phyloP scores from a whole-genome alignment of 1,140 invertebrate genomes.

The Leptinotarsa defecta region DNA sequence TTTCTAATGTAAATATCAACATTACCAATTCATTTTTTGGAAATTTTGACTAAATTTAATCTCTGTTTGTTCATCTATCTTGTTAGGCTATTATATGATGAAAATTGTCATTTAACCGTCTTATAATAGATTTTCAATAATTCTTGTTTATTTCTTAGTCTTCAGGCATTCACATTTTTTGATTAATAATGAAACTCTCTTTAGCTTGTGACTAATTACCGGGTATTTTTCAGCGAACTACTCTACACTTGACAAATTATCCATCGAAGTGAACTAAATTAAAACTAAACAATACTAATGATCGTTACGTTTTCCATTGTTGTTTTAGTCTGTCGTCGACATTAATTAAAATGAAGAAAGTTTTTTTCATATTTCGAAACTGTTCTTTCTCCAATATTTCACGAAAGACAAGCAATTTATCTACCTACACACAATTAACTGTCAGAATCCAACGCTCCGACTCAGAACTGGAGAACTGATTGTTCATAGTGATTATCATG shows the following conservation, averaged over 20 bases:
- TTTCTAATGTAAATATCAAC: too few species aligned
- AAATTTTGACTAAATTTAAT: too few species aligned
- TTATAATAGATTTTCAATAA: too few species aligned
- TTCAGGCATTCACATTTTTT: too few species aligned
- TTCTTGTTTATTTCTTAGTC: too few species aligned
- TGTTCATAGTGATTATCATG: too few species aligned
- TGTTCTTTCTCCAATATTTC: not conserved
- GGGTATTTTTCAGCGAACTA: not conserved
- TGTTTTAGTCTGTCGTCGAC: not conserved
- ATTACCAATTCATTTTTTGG: too few species aligned
- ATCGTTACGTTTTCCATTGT: not conserved
- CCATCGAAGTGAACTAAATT: not conserved
- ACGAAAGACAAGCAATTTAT: not conserved
- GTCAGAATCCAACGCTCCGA: too few species aligned
- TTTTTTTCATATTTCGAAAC: not conserved
- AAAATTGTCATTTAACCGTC: too few species aligned
- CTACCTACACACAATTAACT: not conserved
- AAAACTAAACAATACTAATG: conserved; percentile 4
- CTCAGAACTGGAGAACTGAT: too few species aligned
- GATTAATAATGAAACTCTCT: not conserved
- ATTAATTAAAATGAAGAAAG: not conserved
- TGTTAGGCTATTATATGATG: too few species aligned
- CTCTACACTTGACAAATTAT: not conserved
- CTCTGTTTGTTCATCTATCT: too few species aligned
- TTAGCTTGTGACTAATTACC: not conserved